Evolutionary conservation across 2,113 vertebrate genomes (phyloP).

Genomic region (Barbus barbus): DNA sequence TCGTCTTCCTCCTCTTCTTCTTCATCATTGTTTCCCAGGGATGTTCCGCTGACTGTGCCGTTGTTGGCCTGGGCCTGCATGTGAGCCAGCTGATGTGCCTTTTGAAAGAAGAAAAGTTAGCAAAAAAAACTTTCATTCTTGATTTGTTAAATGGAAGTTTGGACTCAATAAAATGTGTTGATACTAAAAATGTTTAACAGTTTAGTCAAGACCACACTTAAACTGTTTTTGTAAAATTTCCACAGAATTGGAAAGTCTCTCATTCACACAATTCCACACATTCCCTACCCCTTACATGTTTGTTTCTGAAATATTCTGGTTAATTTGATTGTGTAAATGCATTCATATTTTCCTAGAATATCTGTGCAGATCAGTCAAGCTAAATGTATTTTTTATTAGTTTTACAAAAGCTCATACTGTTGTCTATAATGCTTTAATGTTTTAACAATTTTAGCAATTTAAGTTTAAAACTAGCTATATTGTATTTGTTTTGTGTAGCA

Average conservation of each 20-base stretch:
- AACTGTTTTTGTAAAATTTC: background rate
- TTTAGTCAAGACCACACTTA: background rate
- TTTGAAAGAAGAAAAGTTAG: background rate
- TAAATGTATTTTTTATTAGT: too few species aligned
- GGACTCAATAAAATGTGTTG: background rate
- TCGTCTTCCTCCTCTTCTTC: slow-evolving; percentile 98
- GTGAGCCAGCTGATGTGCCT: slow-evolving; percentile 96
- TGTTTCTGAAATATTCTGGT: background rate
- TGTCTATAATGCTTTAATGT: background rate
- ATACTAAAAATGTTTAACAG: slow-evolving; percentile 8
- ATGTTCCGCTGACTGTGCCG: slow-evolving; percentile 69
- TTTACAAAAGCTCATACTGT: background rate
- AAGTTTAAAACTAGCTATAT: background rate
- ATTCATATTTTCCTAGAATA: too few species aligned
- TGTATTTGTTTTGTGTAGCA: too few species aligned
- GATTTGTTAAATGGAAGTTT: background rate
- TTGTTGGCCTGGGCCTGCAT: slow-evolving; percentile 92
- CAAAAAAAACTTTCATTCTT: background rate
- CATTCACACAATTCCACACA: background rate
- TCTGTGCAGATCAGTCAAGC: background rate
- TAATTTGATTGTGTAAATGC: slow-evolving; percentile 4
- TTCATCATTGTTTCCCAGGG: slow-evolving; percentile 83
- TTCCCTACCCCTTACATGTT: background rate
- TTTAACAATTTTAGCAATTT: too few species aligned
- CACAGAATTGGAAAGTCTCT: background rate